Percentiles rank a stretch among this genome's conserved stretches.
Conservation (phyloP, 1,140 invertebrate genomes). For the Bombus waltoni region DNA sequence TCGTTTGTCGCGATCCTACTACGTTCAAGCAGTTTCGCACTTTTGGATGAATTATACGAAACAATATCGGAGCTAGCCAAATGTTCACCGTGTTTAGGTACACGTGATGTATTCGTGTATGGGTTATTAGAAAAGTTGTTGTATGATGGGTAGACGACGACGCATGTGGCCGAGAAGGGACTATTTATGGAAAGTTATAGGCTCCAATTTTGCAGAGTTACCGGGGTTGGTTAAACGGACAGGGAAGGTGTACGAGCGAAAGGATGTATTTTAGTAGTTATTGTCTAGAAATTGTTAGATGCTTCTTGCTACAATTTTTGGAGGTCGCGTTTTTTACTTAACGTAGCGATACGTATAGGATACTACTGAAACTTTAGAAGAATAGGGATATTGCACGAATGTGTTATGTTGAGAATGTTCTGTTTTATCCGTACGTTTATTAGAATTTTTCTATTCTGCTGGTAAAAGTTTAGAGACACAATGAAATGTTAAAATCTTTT, state of each 20-base stretch:
- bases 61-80: slow-evolving; percentile 47
- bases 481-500: not conserved
- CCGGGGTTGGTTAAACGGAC: not conserved
- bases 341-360: too few relatives aligned
- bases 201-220: not conserved
- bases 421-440: not conserved
- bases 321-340: too few relatives aligned
- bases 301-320: too few relatives aligned
- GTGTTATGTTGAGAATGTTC: too few relatives aligned
- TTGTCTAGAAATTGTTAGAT: too few relatives aligned
- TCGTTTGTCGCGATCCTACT: not conserved
- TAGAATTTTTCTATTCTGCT: not conserved
- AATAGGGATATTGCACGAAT: too few relatives aligned
- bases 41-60: slow-evolving; percentile 56
- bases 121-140: slow-evolving; percentile 39
- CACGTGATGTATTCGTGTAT: slow-evolving; percentile 26
- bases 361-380: too few relatives aligned
- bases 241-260: not conserved
- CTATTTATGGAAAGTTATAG: slow-evolving; percentile 5
- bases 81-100: not conserved
- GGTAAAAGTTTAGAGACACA: not conserved
- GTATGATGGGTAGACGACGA: not conserved
- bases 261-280: not conserved
- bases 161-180: not conserved
- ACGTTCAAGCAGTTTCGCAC: not conserved